Conservation (phyloP, 2,113 vertebrate species). For the Mionectes macconnelli region DNA sequence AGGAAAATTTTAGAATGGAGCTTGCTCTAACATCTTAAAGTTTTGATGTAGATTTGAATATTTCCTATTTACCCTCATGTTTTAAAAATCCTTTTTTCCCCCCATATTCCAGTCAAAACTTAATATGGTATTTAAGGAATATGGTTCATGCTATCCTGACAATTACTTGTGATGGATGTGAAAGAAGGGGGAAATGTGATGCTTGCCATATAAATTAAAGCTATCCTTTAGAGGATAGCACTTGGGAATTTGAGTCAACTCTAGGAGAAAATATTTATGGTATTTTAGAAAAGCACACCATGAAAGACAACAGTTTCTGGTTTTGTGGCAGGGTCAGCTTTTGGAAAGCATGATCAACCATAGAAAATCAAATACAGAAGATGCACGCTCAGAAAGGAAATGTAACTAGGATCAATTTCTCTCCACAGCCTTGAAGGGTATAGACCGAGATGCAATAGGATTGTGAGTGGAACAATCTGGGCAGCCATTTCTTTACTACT, state of each 20-base stretch:
- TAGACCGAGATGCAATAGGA: background rate
- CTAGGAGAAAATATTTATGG: background rate
- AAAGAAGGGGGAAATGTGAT: constrained; percentile 17
- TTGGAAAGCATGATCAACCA: background rate
- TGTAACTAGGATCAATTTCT: background rate
- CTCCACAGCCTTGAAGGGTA: background rate
- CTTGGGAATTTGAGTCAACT: background rate
- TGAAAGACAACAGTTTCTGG: constrained; percentile 7
- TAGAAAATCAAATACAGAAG: background rate
- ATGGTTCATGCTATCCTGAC: background rate
- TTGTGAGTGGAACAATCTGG: background rate
- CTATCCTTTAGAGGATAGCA: background rate
- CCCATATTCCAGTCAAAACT: background rate
- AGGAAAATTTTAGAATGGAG: background rate
- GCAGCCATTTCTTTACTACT: background rate
- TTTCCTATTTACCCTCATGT: background rate
- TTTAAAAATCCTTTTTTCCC: background rate
- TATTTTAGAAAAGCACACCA: background rate
- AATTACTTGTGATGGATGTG: constrained; percentile 13
- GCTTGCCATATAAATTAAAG: background rate
- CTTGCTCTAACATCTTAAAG: background rate
- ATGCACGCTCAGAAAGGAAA: background rate
- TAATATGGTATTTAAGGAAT: background rate
- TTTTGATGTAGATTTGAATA: background rate
- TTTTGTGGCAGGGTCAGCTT: background rate